Evolutionary conservation across 2,797 vertebrate genomes (phyloP), one percentile per base, ranked within the genome.

Genomic region (Premnoplex brunnescens): DNA sequence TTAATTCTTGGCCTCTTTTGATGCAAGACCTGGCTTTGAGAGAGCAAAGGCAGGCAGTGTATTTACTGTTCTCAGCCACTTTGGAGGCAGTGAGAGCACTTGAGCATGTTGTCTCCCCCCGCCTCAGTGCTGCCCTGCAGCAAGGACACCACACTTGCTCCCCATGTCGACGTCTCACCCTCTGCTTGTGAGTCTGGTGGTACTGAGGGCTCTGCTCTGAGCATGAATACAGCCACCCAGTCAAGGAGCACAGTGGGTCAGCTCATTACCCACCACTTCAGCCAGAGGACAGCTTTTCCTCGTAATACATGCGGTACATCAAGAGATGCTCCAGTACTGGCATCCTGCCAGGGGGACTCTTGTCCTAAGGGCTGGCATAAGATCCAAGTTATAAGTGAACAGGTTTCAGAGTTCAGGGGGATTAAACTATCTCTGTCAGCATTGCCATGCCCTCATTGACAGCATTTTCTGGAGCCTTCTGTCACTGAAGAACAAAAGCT

Each of bases 401-500:
- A 76, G 59, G 13, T 87, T 89, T 79, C 3, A 1, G 67, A 92
- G 60, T 90, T 83, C 30, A 63, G 72, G 46, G 54, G 76, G n/a
- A 86, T 86, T 69, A 77, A 80, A 83, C 1, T 0, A 56, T 85
- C 68, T 75, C 67, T 85, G 63, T 44, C 7, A 7, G 68, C 74
- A 64, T 14, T 87, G 30, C 79, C 37, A 14, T 67, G 52, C 18
- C 13, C 55, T 86, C 49, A 79, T 94, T 89, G 88, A 90, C 5
- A 24, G 69, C 14, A 5, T 85, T 95, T 90, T 95, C 85, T 74
- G 86, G 85, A 94, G 62, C 81, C 58, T 96, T 89, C 89, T 93
- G 84, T 92, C 91, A 87, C 74, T 11, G 32, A 95, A 73, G 83
- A 83, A 82, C 63, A 94, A 96, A 95, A 89, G 75, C 71, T 94